A percentile compares a stretch with the other conserved stretches of the same genome.
phyloP scores from a whole-genome alignment of 1,140 invertebrate genomes.

The Pachyrhynchus sulphureomaculatus region DNA sequence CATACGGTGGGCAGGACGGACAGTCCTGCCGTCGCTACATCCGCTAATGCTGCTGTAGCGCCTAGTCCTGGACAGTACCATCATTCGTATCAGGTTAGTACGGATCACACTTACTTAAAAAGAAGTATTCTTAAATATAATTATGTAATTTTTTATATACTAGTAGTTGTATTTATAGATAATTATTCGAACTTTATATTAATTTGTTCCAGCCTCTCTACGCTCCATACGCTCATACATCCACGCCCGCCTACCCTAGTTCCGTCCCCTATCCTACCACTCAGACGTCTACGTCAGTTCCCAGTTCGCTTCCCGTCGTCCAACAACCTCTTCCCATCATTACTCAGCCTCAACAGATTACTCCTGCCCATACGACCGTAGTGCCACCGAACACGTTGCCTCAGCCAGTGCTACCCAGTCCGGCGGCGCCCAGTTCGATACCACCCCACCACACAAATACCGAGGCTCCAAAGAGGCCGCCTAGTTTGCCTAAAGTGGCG shows the following conservation, averaged over 20 bases:
- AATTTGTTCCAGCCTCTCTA: constrained; percentile 27
- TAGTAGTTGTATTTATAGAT: no score
- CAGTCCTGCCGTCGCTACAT: constrained; percentile 53
- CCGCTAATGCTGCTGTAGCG: constrained; percentile 51
- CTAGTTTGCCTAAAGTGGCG: constrained; percentile 59
- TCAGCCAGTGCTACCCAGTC: not conserved
- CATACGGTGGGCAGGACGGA: constrained; percentile 45
- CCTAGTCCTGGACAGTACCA: constrained; percentile 55
- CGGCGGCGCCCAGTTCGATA: constrained; percentile 1
- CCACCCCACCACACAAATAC: not conserved
- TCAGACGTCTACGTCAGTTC: constrained; percentile 28
- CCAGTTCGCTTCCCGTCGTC: constrained; percentile 61
- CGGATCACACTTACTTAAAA: not conserved
- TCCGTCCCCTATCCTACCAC: constrained; percentile 37
- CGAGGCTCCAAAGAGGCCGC: constrained; percentile 9
- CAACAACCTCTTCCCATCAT: constrained; percentile 58
- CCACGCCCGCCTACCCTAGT: constrained; percentile 40
- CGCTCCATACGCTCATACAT: constrained; percentile 44
- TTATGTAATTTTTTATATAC: no score
- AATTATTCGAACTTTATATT: no score
- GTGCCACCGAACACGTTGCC: not conserved
- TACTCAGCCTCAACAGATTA: not conserved
- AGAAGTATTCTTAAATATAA: not conserved
- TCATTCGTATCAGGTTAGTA: constrained; percentile 54
- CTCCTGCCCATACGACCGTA: not conserved